These are phyloP conservation scores for Drosophila antonietae DNA, from an alignment of 2,888 invertebrate genomes.

Conservation along the genomic window DNA sequence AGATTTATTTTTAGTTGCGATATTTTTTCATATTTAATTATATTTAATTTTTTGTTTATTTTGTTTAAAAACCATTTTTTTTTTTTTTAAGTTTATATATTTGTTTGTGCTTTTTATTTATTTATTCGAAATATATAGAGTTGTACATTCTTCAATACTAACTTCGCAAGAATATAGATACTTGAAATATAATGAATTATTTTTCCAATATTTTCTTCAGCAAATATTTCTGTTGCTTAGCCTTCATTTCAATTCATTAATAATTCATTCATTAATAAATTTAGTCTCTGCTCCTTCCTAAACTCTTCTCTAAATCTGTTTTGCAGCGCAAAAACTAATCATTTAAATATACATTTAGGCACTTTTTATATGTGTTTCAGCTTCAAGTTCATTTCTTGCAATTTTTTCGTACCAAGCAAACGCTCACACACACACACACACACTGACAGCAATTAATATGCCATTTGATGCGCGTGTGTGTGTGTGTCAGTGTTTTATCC, in stretches of 20 bases:
- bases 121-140: too few species aligned
- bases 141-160: too few species aligned
- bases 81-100: too few species aligned
- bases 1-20: too few species aligned
- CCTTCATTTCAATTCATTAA: neutral
- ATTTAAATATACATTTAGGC: constrained; percentile 61
- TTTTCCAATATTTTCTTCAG: too few species aligned
- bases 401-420: constrained; percentile 25
- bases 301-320: neutral
- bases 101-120: too few species aligned
- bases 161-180: too few species aligned
- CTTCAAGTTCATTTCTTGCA: constrained; percentile 65
- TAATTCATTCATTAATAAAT: constrained; percentile 16
- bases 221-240: too few species aligned
- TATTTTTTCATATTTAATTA: too few species aligned
- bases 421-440: constrained; percentile 40
- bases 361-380: constrained; percentile 17
- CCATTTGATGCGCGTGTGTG: constrained; percentile 51
- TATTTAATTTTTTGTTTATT: too few species aligned
- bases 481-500: neutral
- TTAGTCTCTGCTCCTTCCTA: neutral
- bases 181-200: too few species aligned
- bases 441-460: constrained; percentile 67
- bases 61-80: too few species aligned
- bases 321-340: constrained; percentile 43